Conservation (phyloP, 2,888 invertebrate genomes). For the Cylindroiulus punctatus region DNA sequence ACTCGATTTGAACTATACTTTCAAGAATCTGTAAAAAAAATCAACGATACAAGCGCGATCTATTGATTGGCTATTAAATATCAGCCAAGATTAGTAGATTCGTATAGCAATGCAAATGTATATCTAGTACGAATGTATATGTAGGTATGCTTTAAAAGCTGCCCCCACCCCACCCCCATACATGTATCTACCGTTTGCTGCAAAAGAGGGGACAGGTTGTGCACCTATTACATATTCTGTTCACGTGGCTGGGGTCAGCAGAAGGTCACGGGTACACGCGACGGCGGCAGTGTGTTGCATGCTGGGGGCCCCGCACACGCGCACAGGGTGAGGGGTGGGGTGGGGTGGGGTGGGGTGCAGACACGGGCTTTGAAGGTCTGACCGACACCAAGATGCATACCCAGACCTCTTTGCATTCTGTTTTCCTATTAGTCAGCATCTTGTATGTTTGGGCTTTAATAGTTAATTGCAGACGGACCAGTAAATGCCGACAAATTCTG, state of each 20-base stretch:
- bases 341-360: background rate
- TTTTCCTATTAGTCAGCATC: constrained; percentile 36
- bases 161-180: background rate
- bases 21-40: background rate
- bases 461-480: background rate
- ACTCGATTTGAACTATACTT: background rate
- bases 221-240: background rate
- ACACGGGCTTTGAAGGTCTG: constrained; percentile 37
- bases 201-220: background rate
- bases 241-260: background rate
- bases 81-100: background rate
- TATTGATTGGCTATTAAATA: too few species aligned
- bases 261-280: constrained; percentile 45
- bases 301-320: constrained; percentile 30
- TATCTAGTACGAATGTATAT: background rate
- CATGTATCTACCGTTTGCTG: background rate
- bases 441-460: background rate
- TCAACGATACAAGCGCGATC: too few species aligned
- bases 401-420: background rate
- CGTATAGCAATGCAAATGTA: background rate
- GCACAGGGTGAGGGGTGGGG: background rate
- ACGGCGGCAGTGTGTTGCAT: constrained; percentile 22
- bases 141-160: background rate
- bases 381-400: constrained; percentile 7
- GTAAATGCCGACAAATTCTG: constrained; percentile 18